Evolutionary conservation across 2,888 invertebrate genomes (phyloP).

Genomic region (Rotaria sp.): DNA sequence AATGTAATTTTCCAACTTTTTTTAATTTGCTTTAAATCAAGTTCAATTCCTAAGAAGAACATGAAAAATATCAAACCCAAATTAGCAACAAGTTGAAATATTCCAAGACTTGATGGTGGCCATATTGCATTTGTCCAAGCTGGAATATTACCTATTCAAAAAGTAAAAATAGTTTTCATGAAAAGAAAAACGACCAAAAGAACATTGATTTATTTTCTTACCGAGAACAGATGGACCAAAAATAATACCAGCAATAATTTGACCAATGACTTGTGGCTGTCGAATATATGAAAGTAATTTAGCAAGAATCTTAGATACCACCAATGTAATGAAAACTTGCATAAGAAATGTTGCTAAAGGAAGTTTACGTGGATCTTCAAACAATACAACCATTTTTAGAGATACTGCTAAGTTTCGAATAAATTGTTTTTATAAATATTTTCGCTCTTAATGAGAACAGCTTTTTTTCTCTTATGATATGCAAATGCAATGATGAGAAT

Average conservation of each 20-base stretch:
- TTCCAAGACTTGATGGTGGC: background rate
- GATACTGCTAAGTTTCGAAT: too few species aligned
- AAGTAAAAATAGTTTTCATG: background rate
- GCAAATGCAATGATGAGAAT: too few species aligned
- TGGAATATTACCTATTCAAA: background rate
- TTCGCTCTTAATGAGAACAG: too few species aligned
- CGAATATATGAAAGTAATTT: background rate
- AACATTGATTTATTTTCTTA: background rate
- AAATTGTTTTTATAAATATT: too few species aligned
- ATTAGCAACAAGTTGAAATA: background rate
- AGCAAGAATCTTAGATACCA: background rate
- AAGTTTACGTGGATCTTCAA: background rate
- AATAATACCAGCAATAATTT: background rate
- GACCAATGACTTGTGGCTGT: background rate
- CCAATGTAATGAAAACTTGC: background rate
- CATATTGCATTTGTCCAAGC: conserved; percentile 1
- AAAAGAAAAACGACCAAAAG: background rate
- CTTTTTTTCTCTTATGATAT: too few species aligned
- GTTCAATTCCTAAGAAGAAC: conserved; percentile 15
- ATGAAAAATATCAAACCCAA: conserved; percentile 23
- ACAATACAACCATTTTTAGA: background rate
- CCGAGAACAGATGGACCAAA: background rate
- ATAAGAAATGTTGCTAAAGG: background rate
- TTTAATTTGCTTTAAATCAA: background rate
- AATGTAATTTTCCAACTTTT: background rate